phyloP scores from a whole-genome alignment of 2,888 invertebrate species.

The Parapristionchus giblindavisi region DNA sequence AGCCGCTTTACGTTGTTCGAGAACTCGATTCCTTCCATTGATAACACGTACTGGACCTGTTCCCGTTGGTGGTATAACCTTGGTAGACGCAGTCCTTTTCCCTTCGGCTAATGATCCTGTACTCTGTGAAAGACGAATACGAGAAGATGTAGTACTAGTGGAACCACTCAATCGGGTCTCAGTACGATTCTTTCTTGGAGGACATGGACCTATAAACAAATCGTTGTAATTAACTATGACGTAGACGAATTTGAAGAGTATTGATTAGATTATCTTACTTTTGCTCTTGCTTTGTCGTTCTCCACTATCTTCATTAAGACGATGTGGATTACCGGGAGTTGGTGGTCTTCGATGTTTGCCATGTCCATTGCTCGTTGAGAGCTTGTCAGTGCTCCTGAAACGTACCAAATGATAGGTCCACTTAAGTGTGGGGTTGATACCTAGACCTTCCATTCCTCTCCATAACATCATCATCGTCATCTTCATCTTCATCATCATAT shows the following conservation, averaged over 20 bases:
- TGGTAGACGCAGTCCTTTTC: background rate
- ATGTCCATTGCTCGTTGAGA: slow-evolving; percentile 14
- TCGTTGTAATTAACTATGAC: background rate
- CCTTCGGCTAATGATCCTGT: slow-evolving; percentile 6
- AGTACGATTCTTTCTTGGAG: no score
- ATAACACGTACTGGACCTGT: background rate
- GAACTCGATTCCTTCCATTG: no score
- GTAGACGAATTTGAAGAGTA: no score
- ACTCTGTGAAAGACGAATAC: slow-evolving; percentile 19
- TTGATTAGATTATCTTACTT: no score
- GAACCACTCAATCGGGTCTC: no score
- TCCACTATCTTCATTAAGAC: background rate
- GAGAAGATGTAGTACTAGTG: slow-evolving; percentile 23
- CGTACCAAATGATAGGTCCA: background rate
- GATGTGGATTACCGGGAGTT: slow-evolving; percentile 15
- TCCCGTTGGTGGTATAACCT: background rate
- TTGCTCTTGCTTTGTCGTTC: slow-evolving; percentile 17
- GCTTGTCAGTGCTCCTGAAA: slow-evolving; percentile 17
- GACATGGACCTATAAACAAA: no score
- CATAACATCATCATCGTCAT: slow-evolving; percentile 14
- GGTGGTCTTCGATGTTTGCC: background rate
- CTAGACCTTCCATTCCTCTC: background rate
- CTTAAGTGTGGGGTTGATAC: background rate
- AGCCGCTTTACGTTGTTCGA: no score
- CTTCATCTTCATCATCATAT: background rate